Conservation (phyloP, 2,113 vertebrate species). For the Prunella himalayana region DNA sequence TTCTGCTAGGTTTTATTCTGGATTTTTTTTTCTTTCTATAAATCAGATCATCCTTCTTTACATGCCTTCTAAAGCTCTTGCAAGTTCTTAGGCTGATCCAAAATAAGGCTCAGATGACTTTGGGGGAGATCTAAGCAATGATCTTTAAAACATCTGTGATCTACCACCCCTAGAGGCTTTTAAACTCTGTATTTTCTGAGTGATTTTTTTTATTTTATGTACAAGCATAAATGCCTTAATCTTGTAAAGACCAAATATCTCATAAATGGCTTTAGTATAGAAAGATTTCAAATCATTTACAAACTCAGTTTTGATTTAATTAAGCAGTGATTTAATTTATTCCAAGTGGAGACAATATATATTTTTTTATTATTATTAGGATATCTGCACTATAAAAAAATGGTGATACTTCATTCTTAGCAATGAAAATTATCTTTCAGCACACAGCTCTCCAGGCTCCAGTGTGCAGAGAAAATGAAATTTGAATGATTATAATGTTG, state of each 20-base stretch:
- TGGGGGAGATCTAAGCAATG: not conserved
- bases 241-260: not conserved
- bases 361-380: not conserved
- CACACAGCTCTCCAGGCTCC: not conserved
- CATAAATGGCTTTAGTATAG: not conserved
- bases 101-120: not conserved
- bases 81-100: not conserved
- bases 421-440: not conserved
- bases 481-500: not conserved
- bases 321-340: not conserved
- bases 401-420: not conserved
- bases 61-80: not conserved
- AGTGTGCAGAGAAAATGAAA: not conserved
- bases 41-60: not conserved
- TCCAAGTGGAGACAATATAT: not conserved
- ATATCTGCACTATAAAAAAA: not conserved
- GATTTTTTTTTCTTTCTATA: not conserved
- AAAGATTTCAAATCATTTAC: not conserved
- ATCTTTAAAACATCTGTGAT: not conserved
- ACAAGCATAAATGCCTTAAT: not conserved
- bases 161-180: not conserved
- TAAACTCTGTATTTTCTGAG: not conserved
- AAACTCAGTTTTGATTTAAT: not conserved
- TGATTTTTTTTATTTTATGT: not conserved
- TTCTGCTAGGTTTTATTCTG: fast-evolving